A percentile compares a stretch with the other conserved stretches of the same genome.
Evolutionary conservation across 2,888 invertebrate species (phyloP).

Genomic region (Agrypnus murinus): DNA sequence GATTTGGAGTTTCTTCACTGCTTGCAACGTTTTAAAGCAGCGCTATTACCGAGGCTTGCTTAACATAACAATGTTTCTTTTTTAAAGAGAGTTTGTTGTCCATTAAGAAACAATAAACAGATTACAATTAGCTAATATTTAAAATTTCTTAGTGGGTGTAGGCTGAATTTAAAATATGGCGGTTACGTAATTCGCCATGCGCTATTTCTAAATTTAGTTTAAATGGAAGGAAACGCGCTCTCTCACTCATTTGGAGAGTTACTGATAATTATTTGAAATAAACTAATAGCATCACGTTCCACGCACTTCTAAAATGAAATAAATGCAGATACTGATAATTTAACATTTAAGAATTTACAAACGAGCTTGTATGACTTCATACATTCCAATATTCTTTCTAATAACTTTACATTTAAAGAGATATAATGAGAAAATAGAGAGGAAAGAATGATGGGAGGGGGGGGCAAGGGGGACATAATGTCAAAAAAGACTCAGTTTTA

Average conservation of each 20-base stretch:
- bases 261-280: constrained; percentile 14
- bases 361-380: constrained; percentile 14
- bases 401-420: no score
- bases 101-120: constrained; percentile 43
- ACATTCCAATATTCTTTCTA: constrained; percentile 1
- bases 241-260: constrained; percentile 28
- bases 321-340: constrained; percentile 16
- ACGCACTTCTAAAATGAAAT: constrained; percentile 14
- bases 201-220: constrained; percentile 51
- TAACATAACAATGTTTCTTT: constrained; percentile 4
- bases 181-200: constrained; percentile 46
- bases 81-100: constrained; percentile 28
- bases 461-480: no score
- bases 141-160: constrained; percentile 48
- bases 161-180: constrained; percentile 48
- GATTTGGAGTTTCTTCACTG: constrained; percentile 5
- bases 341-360: constrained; percentile 14
- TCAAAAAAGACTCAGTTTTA: no score
- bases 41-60: constrained; percentile 22
- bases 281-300: background rate
- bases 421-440: no score
- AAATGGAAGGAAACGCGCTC: constrained; percentile 47
- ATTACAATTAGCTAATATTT: constrained; percentile 44
- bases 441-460: no score
- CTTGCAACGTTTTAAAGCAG: background rate